Evolutionary conservation across 2,797 vertebrate species (phyloP), one percentile per base, ranked within the genome.

Genomic region (Carcharodon carcharias): DNA sequence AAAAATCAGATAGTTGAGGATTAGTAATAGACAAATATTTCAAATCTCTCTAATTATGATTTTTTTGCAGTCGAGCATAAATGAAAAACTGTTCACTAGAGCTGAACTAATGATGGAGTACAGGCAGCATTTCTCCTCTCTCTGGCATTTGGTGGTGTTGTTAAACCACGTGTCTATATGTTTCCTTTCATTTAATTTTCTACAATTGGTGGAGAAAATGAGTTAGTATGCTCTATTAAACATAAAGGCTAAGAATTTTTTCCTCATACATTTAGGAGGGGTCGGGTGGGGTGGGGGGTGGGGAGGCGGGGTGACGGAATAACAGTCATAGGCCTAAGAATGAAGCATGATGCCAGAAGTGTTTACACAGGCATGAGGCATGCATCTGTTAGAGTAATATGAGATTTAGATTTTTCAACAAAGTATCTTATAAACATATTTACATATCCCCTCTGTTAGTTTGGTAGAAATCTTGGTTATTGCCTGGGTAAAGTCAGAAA

Each of bases 71-170:
- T 28, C 11, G 14, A 18, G 50, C 67, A 54, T 65, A 71, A 95
- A 95, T 95, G 2, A 71, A 73, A 95, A 95, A 73, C 67, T 50
- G 31, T 94, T 71, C 50, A 73, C 67, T 11, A 95, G 69, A 95
- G 93, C 28, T 73, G 94, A 73, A 95, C 23, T 45, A 54, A 73
- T 35, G 12, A 35, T 65, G 92, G 40, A 16, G 12, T 45, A 50
- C 26, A 35, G 67, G 28, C 67, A 95, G 35, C 45, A 71, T 69
- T 35, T 69, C 26, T 65, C n/a, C n/a, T 93, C 18, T 93, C 31
- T 35, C 61, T 73, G 28, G 23, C 28, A 67, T 69, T 67, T 71
- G 11, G 14, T 95, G 69, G 12, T 73, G 12, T 31, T 71, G 94
- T 71, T 73, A 35, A 54, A 95, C 28, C 65, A 54, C 21, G 2